These are phyloP conservation scores for Drosophila nigritarsus DNA, from an alignment of 2,888 invertebrate genomes.

Conservation along the genomic window DNA sequence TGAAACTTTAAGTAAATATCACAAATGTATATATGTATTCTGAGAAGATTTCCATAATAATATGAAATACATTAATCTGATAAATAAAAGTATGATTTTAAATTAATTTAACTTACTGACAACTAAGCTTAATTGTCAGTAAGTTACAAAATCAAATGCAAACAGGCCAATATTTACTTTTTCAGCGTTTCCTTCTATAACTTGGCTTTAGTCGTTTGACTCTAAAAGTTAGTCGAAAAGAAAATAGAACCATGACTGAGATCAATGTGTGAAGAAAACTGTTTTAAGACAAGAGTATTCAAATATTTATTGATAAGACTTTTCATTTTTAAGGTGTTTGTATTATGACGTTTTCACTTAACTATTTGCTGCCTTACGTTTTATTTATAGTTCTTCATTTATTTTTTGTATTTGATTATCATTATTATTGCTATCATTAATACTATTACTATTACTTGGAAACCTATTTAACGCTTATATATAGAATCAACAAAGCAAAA, in stretches of 20 bases:
- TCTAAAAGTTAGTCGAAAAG: neutral
- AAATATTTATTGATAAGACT: neutral
- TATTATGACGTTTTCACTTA: neutral
- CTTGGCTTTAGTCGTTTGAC: neutral
- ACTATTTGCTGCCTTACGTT: neutral
- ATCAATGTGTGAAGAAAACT: neutral
- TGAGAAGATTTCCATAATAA: neutral
- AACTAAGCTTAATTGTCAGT: neutral
- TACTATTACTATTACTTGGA: neutral
- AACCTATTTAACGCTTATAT: neutral
- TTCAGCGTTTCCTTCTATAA: neutral
- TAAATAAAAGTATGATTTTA: neutral
- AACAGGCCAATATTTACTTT: neutral
- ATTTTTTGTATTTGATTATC: neutral
- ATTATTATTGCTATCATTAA: neutral
- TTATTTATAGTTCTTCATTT: neutral
- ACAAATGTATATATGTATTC: conserved; percentile 15
- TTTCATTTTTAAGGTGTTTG: neutral
- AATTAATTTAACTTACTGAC: neutral
- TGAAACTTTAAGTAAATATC: conserved; percentile 32
- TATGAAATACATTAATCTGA: neutral
- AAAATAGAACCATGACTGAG: neutral
- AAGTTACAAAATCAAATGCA: neutral
- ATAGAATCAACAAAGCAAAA: neutral
- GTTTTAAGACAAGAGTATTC: neutral